A percentile compares a stretch with the other conserved stretches of the same genome.
Evolutionary conservation across 1,140 invertebrate species (phyloP).

Genomic region (Tyrophagus putrescentiae): DNA sequence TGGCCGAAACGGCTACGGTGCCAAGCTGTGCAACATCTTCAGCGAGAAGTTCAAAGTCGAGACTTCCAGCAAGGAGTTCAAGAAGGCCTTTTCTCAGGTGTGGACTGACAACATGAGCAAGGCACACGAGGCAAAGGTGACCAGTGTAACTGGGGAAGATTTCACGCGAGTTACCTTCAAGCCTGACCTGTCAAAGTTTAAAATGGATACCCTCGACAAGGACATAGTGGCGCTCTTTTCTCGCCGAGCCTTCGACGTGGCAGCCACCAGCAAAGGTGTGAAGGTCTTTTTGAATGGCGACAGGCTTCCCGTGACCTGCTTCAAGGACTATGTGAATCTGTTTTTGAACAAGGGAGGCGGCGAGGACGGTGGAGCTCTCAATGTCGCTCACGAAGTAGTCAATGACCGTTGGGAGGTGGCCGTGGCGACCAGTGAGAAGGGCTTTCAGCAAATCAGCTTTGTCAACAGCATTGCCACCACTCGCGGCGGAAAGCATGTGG

Average conservation of each 20-base stretch:
- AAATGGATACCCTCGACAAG: slow-evolving; percentile 80
- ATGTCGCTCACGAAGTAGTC: slow-evolving; percentile 69
- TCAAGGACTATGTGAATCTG: slow-evolving; percentile 92
- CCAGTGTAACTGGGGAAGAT: slow-evolving; percentile 49
- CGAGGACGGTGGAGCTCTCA: slow-evolving; percentile 60
- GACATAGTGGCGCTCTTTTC: slow-evolving; percentile 87
- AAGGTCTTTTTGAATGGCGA: slow-evolving; percentile 91
- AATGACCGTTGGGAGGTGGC: slow-evolving; percentile 92
- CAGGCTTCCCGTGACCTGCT: slow-evolving; percentile 67
- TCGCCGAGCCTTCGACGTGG: slow-evolving; percentile 86
- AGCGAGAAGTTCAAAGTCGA: slow-evolving; percentile 91
- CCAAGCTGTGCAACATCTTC: slow-evolving; percentile 99
- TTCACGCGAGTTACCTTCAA: slow-evolving; percentile 90
- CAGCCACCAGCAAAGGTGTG: slow-evolving; percentile 71
- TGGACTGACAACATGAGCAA: slow-evolving; percentile 94
- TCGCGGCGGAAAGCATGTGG: slow-evolving; percentile 95
- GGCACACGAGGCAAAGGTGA: slow-evolving; percentile 66
- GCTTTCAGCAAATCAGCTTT: slow-evolving; percentile 96
- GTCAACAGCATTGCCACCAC: slow-evolving; percentile 99
- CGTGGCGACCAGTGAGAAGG: slow-evolving; percentile 62
- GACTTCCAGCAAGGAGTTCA: slow-evolving; percentile 74
- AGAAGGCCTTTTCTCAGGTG: slow-evolving; percentile 76
- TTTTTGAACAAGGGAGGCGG: slow-evolving; percentile 70
- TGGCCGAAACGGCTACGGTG: slow-evolving; percentile 96
- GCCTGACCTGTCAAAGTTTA: slow-evolving; percentile 89